Evolutionary conservation across 2,113 vertebrate genomes (phyloP).

Genomic region (Sus scrofa): DNA sequence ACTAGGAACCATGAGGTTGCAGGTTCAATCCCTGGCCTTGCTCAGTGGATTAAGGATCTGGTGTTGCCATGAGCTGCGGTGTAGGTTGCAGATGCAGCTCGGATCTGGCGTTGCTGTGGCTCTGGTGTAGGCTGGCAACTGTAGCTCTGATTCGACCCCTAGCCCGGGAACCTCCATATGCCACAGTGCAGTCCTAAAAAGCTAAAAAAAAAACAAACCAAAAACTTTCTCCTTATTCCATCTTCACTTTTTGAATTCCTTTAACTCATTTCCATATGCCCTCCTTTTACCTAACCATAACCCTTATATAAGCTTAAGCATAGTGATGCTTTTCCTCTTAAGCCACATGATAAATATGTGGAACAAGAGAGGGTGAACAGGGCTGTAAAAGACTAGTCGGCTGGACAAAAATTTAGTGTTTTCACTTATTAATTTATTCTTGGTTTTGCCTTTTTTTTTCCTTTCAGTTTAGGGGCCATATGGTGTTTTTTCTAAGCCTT

Average conservation of each 20-base stretch:
- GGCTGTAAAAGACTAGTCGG: not conserved
- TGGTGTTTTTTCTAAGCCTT: not conserved
- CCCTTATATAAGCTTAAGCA: not conserved
- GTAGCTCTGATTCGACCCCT: too few species aligned
- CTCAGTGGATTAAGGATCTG: too few species aligned
- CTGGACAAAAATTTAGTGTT: not conserved
- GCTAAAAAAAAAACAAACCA: too few species aligned
- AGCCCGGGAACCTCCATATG: too few species aligned
- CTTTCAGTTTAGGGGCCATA: not conserved
- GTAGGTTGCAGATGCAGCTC: too few species aligned
- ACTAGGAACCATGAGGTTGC: too few species aligned
- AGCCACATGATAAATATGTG: not conserved
- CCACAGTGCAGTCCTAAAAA: too few species aligned
- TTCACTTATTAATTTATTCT: not conserved
- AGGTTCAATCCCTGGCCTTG: too few species aligned
- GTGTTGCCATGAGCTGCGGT: too few species aligned
- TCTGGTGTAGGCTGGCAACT: too few species aligned
- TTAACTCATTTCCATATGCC: not conserved
- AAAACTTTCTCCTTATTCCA: not conserved
- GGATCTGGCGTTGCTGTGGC: too few species aligned
- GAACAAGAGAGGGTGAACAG: not conserved
- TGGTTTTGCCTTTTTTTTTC: not conserved
- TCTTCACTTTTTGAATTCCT: conserved; percentile 27
- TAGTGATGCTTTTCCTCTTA: not conserved
- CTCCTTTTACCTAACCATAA: not conserved